Conservation (phyloP, 2,888 invertebrate genomes). For the Epinotia nisella region DNA sequence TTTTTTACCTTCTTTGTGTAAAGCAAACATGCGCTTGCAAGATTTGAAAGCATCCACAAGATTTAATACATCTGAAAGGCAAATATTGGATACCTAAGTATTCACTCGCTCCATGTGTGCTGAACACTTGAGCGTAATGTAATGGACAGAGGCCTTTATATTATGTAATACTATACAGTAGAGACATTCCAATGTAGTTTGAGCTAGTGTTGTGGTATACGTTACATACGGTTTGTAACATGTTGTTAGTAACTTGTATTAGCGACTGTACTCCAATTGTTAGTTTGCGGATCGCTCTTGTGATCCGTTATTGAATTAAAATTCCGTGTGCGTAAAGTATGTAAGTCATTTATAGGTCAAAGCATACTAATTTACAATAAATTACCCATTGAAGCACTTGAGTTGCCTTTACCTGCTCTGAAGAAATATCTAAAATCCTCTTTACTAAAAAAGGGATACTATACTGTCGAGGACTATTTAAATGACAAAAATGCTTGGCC, state of each 20-base stretch:
- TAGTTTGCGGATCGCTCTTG: not conserved
- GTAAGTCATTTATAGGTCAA: too few relatives aligned
- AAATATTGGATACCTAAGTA: constrained; percentile 25
- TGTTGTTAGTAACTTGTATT: not conserved
- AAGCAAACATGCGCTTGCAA: constrained; percentile 5
- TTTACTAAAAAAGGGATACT: too few relatives aligned
- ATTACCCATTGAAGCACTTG: too few relatives aligned
- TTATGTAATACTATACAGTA: not conserved
- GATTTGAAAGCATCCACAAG: constrained; percentile 22
- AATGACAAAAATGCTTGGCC: too few relatives aligned
- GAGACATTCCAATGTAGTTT: not conserved
- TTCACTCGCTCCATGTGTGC: constrained; percentile 20
- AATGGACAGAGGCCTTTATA: constrained; percentile 24
- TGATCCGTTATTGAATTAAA: too few relatives aligned
- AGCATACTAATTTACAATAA: too few relatives aligned
- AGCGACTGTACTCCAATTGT: not conserved
- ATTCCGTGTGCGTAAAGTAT: too few relatives aligned
- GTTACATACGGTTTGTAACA: not conserved
- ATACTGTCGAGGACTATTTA: too few relatives aligned
- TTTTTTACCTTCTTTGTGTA: not conserved
- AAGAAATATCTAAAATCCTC: too few relatives aligned
- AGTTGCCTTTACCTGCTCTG: too few relatives aligned
- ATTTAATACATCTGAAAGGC: constrained; percentile 28
- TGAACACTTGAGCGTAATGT: constrained; percentile 22
- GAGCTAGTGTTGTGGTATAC: not conserved